These are phyloP conservation scores for Leptinotarsa haldemani DNA, from an alignment of 2,888 invertebrate species.

Conservation along the genomic window DNA sequence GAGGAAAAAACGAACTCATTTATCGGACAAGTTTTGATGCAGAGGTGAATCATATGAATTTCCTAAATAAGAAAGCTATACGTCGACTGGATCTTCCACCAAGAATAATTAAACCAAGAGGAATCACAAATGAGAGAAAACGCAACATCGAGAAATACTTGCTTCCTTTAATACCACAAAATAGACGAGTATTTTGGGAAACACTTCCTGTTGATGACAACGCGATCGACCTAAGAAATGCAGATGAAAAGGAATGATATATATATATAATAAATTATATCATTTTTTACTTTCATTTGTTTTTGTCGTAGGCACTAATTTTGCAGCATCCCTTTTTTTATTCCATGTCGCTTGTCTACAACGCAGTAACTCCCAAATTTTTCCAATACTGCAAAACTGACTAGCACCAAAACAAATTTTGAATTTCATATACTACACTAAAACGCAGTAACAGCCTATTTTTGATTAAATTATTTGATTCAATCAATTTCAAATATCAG, in stretches of 20 bases:
- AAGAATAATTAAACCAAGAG: slow-evolving; percentile 21
- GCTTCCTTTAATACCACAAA: slow-evolving; percentile 21
- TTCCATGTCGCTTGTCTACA: slow-evolving; percentile 22
- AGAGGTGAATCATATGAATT: slow-evolving; percentile 23
- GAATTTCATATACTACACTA: background rate
- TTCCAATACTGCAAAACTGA: slow-evolving; percentile 23
- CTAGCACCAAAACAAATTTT: slow-evolving; percentile 24
- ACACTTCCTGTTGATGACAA: slow-evolving; percentile 17
- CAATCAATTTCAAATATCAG: slow-evolving; percentile 25
- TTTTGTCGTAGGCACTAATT: slow-evolving; percentile 20
- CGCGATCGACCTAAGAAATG: slow-evolving; percentile 18
- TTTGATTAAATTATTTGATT: background rate
- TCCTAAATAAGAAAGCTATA: slow-evolving; percentile 20
- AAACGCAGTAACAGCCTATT: too few relatives aligned
- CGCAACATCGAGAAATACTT: slow-evolving; percentile 17
- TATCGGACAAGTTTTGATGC: slow-evolving; percentile 17
- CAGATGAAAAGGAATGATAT: slow-evolving; percentile 23
- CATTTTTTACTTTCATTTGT: slow-evolving; percentile 22
- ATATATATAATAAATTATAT: slow-evolving; percentile 32
- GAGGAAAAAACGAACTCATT: slow-evolving; percentile 22
- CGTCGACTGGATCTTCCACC: slow-evolving; percentile 9
- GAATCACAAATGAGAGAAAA: slow-evolving; percentile 21
- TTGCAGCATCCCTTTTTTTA: slow-evolving; percentile 22
- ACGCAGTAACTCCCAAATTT: slow-evolving; percentile 22
- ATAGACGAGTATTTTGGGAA: slow-evolving; percentile 22